Evolutionary conservation across 2,888 invertebrate species (phyloP), one percentile per base, ranked within the genome.

Genomic region (Caenorhabditis becei): DNA sequence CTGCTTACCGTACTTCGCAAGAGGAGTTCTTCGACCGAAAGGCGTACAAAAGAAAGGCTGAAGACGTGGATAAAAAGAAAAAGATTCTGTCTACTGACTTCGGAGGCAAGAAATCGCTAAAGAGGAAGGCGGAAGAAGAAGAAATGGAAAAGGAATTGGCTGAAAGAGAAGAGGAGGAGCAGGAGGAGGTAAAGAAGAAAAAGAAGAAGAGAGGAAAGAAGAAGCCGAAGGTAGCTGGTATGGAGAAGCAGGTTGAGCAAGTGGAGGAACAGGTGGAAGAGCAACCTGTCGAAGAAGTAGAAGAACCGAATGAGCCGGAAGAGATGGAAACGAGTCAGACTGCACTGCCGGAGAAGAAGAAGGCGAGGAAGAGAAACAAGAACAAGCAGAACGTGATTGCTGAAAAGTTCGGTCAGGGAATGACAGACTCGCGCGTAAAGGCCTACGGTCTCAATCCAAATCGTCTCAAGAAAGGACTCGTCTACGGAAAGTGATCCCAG

Each of bases 371-470:
- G 47, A 65, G 72, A 44, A 59, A 51, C 20, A 78, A 78, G 78
- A 72, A 78, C 44, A 77, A 66, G 83, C 77, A 82, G 44, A 75
- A 49, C 44, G 74, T 74, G 20, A 56, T 80, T 18, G 49, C 69
- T 24, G 71, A 77, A 16, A 82, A 77, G 18, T 78, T 56, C 23
- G 78, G 71, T 4, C 62, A 72, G 28, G 77, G 69, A 51, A 71
- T 82, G 35, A 77, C 80, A 47, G 95, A 96, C 91, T 95, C 95
- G 84, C 94, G 97, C 84, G 93, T 98, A 10, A 94, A 94, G 90
- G 96, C 96, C 0, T 98, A 95, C 91, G 97, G 97, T 67, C 94
- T 97, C 47, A 96, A 96, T 93, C 96, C 96, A 0, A 95, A 95
- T 89, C 96, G 95, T 91, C 95, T 95, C 89, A 94, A 94, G 90